phyloP scores from a whole-genome alignment of 2,888 invertebrate species.

The Drosophila bunnanda region DNA sequence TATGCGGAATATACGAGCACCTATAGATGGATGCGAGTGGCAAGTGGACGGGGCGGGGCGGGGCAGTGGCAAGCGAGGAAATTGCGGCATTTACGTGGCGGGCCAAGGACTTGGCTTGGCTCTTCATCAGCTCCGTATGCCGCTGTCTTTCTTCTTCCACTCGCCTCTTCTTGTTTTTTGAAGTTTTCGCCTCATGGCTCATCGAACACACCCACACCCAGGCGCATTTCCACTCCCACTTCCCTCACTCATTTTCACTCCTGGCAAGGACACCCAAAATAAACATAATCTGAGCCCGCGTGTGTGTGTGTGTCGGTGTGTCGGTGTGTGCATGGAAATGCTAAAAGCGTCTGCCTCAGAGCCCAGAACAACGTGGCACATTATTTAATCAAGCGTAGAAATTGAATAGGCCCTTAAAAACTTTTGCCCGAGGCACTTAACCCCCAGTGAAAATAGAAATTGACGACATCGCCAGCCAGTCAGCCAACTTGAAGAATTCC shows the following conservation, averaged over 20 bases:
- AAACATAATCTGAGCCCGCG: slow-evolving; percentile 72
- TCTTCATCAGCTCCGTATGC: slow-evolving; percentile 21
- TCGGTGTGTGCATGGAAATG: slow-evolving; percentile 31
- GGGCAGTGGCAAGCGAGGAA: slow-evolving; percentile 16
- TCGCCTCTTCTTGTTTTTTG: slow-evolving; percentile 50
- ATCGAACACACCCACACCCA: slow-evolving; percentile 65
- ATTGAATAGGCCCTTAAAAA: slow-evolving; percentile 80
- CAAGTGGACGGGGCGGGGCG: slow-evolving; percentile 12
- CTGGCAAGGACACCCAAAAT: slow-evolving; percentile 63
- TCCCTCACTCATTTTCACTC: slow-evolving; percentile 26
- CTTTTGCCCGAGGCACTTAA: slow-evolving; percentile 79
- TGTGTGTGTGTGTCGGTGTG: slow-evolving; percentile 28
- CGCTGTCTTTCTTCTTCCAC: slow-evolving; percentile 20
- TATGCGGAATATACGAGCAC: slow-evolving; percentile 17
- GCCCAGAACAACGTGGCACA: slow-evolving; percentile 63
- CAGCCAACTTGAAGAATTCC: slow-evolving; percentile 42
- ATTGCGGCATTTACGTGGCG: slow-evolving; percentile 50
- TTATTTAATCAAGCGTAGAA: slow-evolving; percentile 80
- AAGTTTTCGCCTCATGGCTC: slow-evolving; percentile 70
- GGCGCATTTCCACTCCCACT: background rate
- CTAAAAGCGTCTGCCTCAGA: slow-evolving; percentile 32
- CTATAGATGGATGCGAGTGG: slow-evolving; percentile 44
- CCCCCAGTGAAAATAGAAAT: slow-evolving; percentile 77
- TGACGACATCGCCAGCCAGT: slow-evolving; percentile 70
- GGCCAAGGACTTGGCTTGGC: slow-evolving; percentile 44